Base-by-base conservation (phyloP, 2,888 invertebrate genomes). In the Spialia ferax region DNA sequence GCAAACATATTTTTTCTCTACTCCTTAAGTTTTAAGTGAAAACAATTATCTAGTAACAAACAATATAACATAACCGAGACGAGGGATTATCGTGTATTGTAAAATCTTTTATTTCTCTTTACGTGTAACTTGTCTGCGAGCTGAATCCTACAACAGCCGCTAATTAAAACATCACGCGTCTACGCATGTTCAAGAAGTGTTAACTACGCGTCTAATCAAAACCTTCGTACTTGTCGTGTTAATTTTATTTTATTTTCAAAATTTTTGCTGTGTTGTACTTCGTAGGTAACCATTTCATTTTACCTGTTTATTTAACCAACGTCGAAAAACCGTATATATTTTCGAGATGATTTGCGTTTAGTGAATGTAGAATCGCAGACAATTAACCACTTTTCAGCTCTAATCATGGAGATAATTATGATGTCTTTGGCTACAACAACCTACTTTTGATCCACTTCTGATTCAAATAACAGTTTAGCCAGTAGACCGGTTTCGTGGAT, bases 401-500 rank as follows among this genome's bases (percentile, higher is more conserved):
- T 42, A n/a, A 5, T 42, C 38, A 5, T 48, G 1, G 48, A 18
- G 22, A 50, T 50, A 20, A 50, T 22, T 50, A 50, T 50, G 22
- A 50, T 11, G 50, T 22, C 5, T 22, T 52, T 52, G 26, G 23
- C 52, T 22, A 52, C 52, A 23, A 23, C 13, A n/a, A n/a, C n/a
- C n/a, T n/a, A n/a, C n/a, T n/a, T 5, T 29, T 13, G 11, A 35
- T 11, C 22, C 1, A 50, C 22, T 52, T 52, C 45, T 23, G 52
- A 52, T 23, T n/a, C 23, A 23, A 48, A 20, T 42, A n/a, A 59
- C 45, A 45, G 15, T 42, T 42, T 13, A 15, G 45, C n/a, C 18
- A 13, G 11, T 0, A 35, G 32, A 64, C 64, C 64, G 56, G 64
- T 64, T 48, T 29, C 18, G 50, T 56, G 56, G 20, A 63, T 45